phyloP scores from a whole-genome alignment of 2,113 vertebrate species.

The Forbesichthys agassizii region DNA sequence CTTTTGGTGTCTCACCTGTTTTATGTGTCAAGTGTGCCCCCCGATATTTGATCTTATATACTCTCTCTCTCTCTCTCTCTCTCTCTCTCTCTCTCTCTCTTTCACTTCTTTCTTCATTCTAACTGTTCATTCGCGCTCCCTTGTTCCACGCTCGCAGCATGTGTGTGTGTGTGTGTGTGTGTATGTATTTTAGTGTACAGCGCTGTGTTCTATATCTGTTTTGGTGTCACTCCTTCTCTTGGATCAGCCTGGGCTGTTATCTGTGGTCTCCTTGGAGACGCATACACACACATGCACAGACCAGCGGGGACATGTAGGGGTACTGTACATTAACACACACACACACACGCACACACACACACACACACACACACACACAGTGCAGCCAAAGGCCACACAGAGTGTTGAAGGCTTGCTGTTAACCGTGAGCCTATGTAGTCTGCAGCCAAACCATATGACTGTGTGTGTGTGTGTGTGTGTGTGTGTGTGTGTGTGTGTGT shows the following conservation, averaged over 20 bases:
- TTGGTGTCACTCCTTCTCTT: constrained; percentile 24
- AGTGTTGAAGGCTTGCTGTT: background rate
- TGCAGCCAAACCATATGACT: background rate
- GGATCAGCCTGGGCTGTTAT: too few relatives aligned
- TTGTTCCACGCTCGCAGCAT: too few relatives aligned
- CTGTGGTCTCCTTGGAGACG: too few relatives aligned
- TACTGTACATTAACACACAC: background rate
- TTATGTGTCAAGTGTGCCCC: constrained; percentile 48
- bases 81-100: constrained; percentile 15
- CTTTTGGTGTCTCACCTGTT: constrained; percentile 57
- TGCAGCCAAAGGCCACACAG: background rate
- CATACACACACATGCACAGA: background rate
- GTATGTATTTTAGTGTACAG: too few relatives aligned
- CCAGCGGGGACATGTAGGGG: background rate
- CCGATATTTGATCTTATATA: constrained; percentile 52
- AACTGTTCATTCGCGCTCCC: too few relatives aligned
- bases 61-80: constrained; percentile 9
- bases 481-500: constrained; percentile 9
- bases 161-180: constrained; percentile 2
- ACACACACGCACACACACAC: background rate
- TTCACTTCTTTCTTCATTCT: too few relatives aligned
- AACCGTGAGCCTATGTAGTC: constrained; percentile 1
- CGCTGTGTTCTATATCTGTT: constrained; percentile 2
- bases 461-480: background rate
- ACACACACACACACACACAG: constrained; percentile 2